A percentile compares a stretch with the other conserved stretches of the same genome.
phyloP scores from a whole-genome alignment of 2,797 vertebrate species.

The Ataeniobius toweri region DNA sequence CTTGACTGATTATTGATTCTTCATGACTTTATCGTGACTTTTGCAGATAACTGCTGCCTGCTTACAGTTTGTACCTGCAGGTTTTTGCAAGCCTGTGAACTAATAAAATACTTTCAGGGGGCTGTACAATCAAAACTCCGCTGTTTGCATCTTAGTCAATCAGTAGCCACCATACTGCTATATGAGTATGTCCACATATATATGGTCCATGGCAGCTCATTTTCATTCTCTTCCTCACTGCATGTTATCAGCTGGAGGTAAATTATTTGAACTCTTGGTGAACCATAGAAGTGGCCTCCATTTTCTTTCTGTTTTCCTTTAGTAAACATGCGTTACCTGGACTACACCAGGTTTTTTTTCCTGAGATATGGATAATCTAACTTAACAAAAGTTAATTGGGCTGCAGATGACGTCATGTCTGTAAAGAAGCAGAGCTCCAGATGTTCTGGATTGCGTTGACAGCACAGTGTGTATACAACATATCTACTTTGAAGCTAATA shows the following conservation, averaged over 20 bases:
- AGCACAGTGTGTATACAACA: background rate
- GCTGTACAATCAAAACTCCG: conserved; percentile 14
- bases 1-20: background rate
- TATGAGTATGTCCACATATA: conserved; percentile 18
- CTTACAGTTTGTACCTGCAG: conserved; percentile 6
- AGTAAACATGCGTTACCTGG: conserved; percentile 41
- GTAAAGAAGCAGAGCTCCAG: conserved; percentile 8
- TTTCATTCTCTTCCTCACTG: conserved; percentile 9
- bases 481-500: background rate
- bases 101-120: conserved; percentile 41
- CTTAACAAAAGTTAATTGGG: conserved; percentile 2
- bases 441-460: conserved; percentile 18
- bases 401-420: conserved; percentile 9
- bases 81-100: conserved; percentile 20
- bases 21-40: background rate
- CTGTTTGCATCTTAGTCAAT: conserved; percentile 65
- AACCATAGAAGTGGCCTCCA: conserved; percentile 29
- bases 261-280: conserved; percentile 55
- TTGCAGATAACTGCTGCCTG: background rate
- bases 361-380: conserved; percentile 19
- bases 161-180: conserved; percentile 47
- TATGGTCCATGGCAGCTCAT: conserved; percentile 6
- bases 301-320: conserved; percentile 31
- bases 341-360: conserved; percentile 5
- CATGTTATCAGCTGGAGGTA: conserved; percentile 30